These are phyloP conservation scores for Hymenopus coronatus DNA, from an alignment of 2,888 invertebrate genomes.

Conservation along the genomic window DNA sequence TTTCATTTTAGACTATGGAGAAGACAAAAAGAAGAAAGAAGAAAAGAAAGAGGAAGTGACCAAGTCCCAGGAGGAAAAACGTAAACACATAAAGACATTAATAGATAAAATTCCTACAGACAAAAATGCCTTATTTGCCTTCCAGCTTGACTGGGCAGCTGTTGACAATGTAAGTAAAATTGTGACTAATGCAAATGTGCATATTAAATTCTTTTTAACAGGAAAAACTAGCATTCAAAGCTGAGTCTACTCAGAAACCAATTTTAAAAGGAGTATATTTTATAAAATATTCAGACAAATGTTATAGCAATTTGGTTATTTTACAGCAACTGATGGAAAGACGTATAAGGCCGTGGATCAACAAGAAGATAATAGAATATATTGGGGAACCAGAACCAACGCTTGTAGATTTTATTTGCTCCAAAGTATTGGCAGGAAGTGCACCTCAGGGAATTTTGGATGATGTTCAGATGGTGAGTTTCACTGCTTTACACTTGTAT, in stretches of 20 bases:
- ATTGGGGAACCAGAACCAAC: slow-evolving; percentile 99
- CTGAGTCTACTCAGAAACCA: no score
- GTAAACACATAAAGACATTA: slow-evolving; percentile 92
- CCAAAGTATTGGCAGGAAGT: slow-evolving; percentile 92
- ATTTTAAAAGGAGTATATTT: no score
- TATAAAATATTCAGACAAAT: no score
- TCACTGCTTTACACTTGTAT: background rate
- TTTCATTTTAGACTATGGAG: slow-evolving; percentile 55
- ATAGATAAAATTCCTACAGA: slow-evolving; percentile 98
- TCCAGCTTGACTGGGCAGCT: slow-evolving; percentile 87
- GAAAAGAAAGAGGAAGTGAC: slow-evolving; percentile 60
- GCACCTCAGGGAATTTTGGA: slow-evolving; percentile 92
- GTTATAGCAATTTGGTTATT: background rate
- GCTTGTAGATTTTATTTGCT: slow-evolving; percentile 98
- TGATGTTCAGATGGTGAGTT: slow-evolving; percentile 94
- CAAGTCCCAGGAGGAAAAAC: slow-evolving; percentile 87
- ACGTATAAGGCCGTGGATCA: slow-evolving; percentile 98
- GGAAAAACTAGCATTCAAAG: no score
- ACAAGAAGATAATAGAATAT: slow-evolving; percentile 99
- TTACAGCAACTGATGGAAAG: slow-evolving; percentile 80
- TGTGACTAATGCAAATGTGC: no score
- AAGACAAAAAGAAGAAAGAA: slow-evolving; percentile 55
- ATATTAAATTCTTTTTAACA: no score
- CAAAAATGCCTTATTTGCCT: slow-evolving; percentile 94
- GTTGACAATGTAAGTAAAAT: slow-evolving; percentile 60